These are phyloP conservation scores for Tolmerus cingulatus DNA, from an alignment of 2,888 invertebrate species.

Conservation along the genomic window DNA sequence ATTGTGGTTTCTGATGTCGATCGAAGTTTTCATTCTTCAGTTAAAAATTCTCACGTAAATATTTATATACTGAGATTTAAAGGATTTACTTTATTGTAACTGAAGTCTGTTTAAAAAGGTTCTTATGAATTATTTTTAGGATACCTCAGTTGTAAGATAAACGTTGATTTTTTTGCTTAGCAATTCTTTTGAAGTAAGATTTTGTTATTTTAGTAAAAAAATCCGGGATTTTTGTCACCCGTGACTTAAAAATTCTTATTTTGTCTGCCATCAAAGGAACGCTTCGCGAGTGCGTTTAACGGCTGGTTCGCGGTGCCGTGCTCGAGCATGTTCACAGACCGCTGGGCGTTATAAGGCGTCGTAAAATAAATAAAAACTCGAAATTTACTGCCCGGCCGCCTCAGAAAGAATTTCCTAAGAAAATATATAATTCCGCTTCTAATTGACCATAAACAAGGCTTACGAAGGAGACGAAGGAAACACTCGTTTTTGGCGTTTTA, in stretches of 20 bases:
- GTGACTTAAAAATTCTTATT: background rate
- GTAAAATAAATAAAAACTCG: conserved; percentile 38
- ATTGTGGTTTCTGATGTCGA: no score
- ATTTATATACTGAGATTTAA: no score
- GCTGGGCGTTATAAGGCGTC: conserved; percentile 26
- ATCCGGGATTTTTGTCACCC: background rate
- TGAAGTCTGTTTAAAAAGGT: no score
- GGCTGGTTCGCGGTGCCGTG: background rate
- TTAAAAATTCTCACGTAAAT: no score
- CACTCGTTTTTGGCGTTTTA: background rate
- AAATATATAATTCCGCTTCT: conserved; percentile 31
- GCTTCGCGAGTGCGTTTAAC: background rate
- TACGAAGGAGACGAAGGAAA: conserved; percentile 28
- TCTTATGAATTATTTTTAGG: no score
- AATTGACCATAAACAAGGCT: conserved; percentile 49
- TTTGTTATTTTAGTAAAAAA: background rate
- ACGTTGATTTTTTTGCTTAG: no score
- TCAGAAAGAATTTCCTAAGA: conserved; percentile 26
- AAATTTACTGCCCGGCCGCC: conserved; percentile 16
- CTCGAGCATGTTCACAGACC: conserved; percentile 24
- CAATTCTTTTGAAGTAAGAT: no score
- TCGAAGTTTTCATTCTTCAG: no score
- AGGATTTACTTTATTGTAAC: no score
- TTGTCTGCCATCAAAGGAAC: background rate
- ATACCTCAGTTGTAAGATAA: no score